phyloP scores from a whole-genome alignment of 2,797 vertebrate genomes.

The Ceyx erithaca region DNA sequence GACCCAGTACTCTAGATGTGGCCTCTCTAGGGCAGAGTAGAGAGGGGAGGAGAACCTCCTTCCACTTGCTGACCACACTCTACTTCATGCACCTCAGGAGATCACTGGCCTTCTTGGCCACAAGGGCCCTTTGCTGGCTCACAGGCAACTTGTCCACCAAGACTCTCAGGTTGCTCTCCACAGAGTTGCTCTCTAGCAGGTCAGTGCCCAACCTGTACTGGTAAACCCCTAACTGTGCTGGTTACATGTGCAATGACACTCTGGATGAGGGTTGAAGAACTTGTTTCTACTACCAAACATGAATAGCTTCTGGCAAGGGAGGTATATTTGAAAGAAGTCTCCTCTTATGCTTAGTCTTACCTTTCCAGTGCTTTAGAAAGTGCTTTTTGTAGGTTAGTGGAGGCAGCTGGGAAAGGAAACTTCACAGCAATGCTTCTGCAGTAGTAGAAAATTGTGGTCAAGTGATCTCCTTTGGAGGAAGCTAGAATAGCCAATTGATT shows the following conservation, averaged over 20 bases:
- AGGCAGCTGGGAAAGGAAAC: slow-evolving; percentile 98
- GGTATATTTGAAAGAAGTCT: not conserved
- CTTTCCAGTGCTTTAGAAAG: slow-evolving; percentile 99
- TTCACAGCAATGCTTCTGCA: slow-evolving; percentile 99
- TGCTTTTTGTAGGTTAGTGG: slow-evolving; percentile 98
- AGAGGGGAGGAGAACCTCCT: not conserved
- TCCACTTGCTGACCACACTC: not conserved
- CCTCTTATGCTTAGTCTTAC: slow-evolving; percentile 71
- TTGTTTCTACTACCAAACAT: not conserved
- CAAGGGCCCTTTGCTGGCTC: not conserved
- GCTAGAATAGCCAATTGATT: slow-evolving; percentile 99
- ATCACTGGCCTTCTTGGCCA: not conserved
- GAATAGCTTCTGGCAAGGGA: not conserved
- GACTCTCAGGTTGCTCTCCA: not conserved
- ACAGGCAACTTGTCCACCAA: not conserved
- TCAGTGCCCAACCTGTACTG: not conserved
- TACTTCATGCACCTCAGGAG: not conserved
- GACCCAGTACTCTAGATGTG: not conserved
- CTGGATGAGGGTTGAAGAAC: fast-evolving
- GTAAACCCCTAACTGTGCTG: not conserved
- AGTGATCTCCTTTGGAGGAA: slow-evolving; percentile 98
- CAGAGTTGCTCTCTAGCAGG: not conserved
- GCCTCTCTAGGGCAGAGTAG: not conserved
- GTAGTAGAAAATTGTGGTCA: slow-evolving; percentile 99
- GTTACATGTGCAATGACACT: not conserved